A percentile compares a stretch with the other conserved stretches of the same genome.
phyloP scores from a whole-genome alignment of 2,113 vertebrate species.

The Scalopus aquaticus region DNA sequence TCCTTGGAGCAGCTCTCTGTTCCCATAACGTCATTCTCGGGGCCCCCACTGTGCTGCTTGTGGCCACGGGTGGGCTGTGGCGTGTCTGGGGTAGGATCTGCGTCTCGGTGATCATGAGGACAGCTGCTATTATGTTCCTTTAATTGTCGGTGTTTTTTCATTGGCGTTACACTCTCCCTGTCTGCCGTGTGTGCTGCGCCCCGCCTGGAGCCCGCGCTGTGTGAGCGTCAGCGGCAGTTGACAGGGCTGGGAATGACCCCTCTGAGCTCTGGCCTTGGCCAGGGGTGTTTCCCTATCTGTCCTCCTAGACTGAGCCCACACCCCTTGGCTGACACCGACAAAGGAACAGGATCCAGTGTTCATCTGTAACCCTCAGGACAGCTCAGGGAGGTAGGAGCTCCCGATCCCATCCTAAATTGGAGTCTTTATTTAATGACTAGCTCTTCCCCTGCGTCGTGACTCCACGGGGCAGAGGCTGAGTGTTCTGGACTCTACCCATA shows the following conservation, averaged over 20 bases:
- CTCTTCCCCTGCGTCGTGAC: neutral
- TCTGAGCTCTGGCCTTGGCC: neutral
- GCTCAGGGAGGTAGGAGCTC: neutral
- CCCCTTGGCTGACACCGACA: no score
- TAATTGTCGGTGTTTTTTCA: no score
- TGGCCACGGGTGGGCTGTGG: neutral
- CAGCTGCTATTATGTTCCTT: neutral
- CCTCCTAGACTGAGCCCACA: neutral
- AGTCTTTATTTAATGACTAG: accelerated
- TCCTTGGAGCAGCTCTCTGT: neutral
- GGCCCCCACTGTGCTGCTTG: neutral
- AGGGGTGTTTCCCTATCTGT: neutral
- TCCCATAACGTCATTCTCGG: neutral
- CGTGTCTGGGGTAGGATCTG: no score
- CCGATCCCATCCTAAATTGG: neutral
- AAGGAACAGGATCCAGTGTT: accelerated
- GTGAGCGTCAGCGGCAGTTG: neutral
- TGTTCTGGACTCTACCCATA: neutral
- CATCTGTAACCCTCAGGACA: neutral
- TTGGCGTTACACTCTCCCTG: no score
- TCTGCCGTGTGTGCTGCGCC: neutral
- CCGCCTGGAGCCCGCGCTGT: accelerated
- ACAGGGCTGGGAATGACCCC: neutral
- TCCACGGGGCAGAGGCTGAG: neutral
- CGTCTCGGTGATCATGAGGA: neutral